These are phyloP conservation scores for Hirtodrosophila confusa DNA, from an alignment of 2,888 invertebrate genomes.

Conservation along the genomic window DNA sequence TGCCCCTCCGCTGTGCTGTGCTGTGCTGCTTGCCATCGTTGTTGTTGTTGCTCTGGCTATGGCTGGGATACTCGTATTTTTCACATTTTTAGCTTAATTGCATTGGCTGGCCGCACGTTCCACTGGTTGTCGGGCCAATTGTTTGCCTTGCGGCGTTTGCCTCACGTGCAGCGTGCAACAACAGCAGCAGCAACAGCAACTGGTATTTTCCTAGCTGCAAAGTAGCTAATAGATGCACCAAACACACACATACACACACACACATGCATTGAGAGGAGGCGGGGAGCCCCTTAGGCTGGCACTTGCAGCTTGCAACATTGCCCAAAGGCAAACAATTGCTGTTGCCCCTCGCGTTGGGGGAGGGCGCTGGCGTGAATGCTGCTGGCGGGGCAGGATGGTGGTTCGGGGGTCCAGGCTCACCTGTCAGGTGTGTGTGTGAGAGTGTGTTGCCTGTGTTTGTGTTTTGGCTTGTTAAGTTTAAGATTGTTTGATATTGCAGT, in stretches of 20 bases:
- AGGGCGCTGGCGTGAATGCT: conserved; percentile 22
- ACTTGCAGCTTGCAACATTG: conserved; percentile 55
- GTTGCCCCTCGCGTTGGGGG: conserved; percentile 24
- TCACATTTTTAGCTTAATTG: conserved; percentile 78
- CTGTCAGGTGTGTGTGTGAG: conserved; percentile 10
- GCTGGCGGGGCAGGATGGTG: conserved; percentile 11
- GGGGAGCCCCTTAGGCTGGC: conserved; percentile 13
- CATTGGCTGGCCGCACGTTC: conserved; percentile 78
- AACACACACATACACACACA: conserved; percentile 17
- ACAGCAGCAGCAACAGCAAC: conserved; percentile 54
- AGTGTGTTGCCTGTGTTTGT: conserved; percentile 37
- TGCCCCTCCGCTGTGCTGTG: conserved; percentile 18
- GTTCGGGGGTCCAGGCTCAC: conserved; percentile 5
- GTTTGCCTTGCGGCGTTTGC: conserved; percentile 49
- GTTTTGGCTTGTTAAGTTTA: conserved; percentile 63
- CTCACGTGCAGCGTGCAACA: conserved; percentile 53
- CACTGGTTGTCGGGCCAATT: conserved; percentile 22
- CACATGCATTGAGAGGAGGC: neutral
- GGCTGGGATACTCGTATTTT: conserved; percentile 54
- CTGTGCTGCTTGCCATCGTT: conserved; percentile 1
- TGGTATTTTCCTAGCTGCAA: conserved; percentile 70
- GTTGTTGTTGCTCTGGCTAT: conserved; percentile 20
- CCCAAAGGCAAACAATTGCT: conserved; percentile 59
- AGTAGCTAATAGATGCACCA: conserved; percentile 66
- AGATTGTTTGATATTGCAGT: conserved; percentile 64